Conservation (phyloP, 2,797 vertebrate species). For the Amniataba percoides region DNA sequence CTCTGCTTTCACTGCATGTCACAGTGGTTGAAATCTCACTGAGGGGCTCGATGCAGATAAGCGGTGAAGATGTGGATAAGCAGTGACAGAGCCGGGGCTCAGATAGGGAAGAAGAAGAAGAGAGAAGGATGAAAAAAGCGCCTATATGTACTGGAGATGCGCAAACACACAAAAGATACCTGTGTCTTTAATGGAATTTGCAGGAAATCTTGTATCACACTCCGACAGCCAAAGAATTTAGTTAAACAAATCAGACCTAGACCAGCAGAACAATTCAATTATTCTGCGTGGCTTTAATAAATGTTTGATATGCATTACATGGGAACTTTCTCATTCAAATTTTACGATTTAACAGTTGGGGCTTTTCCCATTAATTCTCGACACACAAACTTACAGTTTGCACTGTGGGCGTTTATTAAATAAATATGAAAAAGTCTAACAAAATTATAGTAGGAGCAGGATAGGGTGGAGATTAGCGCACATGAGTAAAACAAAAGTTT, state of each 20-base stretch:
- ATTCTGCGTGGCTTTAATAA: constrained; percentile 94
- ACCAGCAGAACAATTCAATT: constrained; percentile 97
- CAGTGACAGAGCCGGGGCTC: constrained; percentile 85
- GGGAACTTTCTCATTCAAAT: constrained; percentile 91
- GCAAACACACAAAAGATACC: constrained; percentile 91
- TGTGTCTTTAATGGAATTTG: constrained; percentile 94
- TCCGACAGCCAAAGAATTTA: constrained; percentile 93
- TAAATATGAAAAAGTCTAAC: constrained; percentile 78
- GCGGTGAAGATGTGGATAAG: constrained; percentile 91
- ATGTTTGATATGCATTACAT: constrained; percentile 94
- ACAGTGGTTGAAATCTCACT: constrained; percentile 86
- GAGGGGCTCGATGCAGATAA: constrained; percentile 80
- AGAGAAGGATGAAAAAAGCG: constrained; percentile 83
- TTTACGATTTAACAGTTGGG: constrained; percentile 94
- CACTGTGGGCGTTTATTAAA: constrained; percentile 79
- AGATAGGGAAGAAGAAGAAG: constrained; percentile 53
- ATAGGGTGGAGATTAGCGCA: constrained; percentile 72
- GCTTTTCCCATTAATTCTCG: constrained; percentile 93
- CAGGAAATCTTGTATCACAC: constrained; percentile 94
- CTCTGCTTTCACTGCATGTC: constrained; percentile 80
- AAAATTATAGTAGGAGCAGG: constrained; percentile 64
- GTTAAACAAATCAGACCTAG: constrained; percentile 93
- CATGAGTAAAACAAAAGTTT: constrained; percentile 77
- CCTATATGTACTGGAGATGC: constrained; percentile 90
- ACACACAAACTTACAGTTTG: constrained; percentile 88